phyloP scores from a whole-genome alignment of 2,113 vertebrate species.

The Platysteira castanea region DNA sequence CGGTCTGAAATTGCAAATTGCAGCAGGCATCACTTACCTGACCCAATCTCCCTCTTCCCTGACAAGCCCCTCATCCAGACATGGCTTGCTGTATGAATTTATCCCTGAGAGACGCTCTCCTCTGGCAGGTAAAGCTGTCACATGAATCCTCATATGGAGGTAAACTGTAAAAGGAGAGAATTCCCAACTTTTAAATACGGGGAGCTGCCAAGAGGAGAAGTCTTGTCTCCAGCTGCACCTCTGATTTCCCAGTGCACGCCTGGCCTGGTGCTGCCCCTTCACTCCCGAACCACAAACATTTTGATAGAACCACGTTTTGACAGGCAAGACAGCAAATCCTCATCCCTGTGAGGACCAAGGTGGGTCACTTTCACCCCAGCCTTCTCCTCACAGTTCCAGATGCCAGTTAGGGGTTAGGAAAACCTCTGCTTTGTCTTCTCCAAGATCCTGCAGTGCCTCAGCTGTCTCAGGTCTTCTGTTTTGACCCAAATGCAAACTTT shows the following conservation, averaged over 20 bases:
- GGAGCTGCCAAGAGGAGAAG: neutral
- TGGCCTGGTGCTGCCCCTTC: neutral
- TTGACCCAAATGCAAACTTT: neutral
- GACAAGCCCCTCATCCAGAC: slow-evolving; percentile 17
- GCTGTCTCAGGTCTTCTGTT: neutral
- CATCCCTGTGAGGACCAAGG: neutral
- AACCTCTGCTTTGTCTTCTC: neutral
- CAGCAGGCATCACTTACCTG: slow-evolving; percentile 42
- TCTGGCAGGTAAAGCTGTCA: neutral
- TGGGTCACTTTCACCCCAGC: neutral
- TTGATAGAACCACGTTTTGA: neutral
- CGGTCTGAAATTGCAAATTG: slow-evolving; percentile 58
- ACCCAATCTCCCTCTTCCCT: slow-evolving; percentile 23
- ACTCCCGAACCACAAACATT: neutral
- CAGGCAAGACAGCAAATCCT: neutral
- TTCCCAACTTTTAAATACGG: neutral
- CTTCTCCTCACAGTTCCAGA: neutral
- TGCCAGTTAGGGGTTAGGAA: neutral
- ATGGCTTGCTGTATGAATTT: neutral
- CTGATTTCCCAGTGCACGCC: neutral
- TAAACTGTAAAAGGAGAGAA: neutral
- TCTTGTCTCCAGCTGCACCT: accelerated
- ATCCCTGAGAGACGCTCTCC: neutral
- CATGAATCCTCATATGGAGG: neutral
- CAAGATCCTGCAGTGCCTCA: neutral